Evolutionary conservation across 2,888 invertebrate genomes (phyloP), one percentile per base, ranked within the genome.

Genomic region (Hymenopus coronatus): DNA sequence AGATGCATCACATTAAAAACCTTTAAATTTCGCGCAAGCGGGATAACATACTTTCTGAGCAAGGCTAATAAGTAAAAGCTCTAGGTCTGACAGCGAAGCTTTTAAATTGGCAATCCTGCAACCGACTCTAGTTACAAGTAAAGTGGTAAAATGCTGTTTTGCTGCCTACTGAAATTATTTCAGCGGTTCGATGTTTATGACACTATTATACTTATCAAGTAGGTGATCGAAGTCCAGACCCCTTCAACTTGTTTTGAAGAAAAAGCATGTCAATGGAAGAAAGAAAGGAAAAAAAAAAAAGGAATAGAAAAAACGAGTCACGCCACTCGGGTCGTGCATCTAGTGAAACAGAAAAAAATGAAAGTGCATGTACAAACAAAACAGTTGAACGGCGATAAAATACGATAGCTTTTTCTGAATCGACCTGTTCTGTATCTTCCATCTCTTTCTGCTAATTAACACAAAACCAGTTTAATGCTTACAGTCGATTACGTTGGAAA

Each of bases 391-490:
- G 54, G 20, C 25, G 54, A 70, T 70, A 70, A 70, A 70, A 70
- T 70, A 70, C 54, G 15, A 70, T 70, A 70, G 20, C 54, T 6
- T 40, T 70, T 70, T 70, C 54, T 70, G 54, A 70, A 70, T 70
- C 54, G 54, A 70, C 33, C 84, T 40, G 33, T n/a, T n/a, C 27
- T 14, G 2, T 30, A 46, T 28, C 85, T 46, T 40, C 85, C 27
- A 33, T 54, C 85, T 46, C 85, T 46, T 70, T 85, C 85, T 28
- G 40, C 85, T 85, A 85, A 85, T 85, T 85, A 85, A 85, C 85
- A 85, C 85, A 85, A 85, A 85, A 85, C 85, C 85, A 85, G 85
- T 85, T 85, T 85, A 85, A 40, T 85, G 40, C 85, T 85, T 33
- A 27, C 40, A 85, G 85, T 85, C 46, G 85, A 85, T 33, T 85